Evolutionary conservation across 2,888 invertebrate species (phyloP), one percentile per base, ranked within the genome.

Genomic region (Ctena decussata): DNA sequence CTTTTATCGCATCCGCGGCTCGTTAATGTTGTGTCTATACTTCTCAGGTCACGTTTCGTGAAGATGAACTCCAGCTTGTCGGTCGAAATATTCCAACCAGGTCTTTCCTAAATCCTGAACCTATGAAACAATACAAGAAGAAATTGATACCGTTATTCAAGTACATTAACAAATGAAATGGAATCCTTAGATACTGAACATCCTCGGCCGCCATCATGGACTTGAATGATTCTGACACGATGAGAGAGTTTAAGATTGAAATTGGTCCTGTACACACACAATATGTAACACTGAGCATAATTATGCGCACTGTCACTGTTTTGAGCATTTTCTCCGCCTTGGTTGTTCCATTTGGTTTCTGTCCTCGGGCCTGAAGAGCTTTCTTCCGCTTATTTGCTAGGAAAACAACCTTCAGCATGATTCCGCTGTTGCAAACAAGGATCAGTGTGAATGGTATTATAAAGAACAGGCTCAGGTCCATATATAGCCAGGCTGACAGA

Each of bases 61-160:
- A 69, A 1, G 85, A 77, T 18, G 82, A 84, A 6, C 81, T 70
- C 37, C 88, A 49, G n/a, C 84, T 84, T 30, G 79, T 69, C 15
- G 82, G 74, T 53, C 81, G 69, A 49, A 89, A 80, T 32, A 90
- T 80, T 11, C 89, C 84, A 11, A 81, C 69, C n/a, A 90, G 81
- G 35, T 90, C 90, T 37, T 84, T 82, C 35, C 90, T 72, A 57
- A 90, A 90, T 0, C 87, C 84, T 0, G 82, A 84, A 0, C 87
- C 89, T 44, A 87, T 89, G 69, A 87, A 53, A 77, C 89, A 87
- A 60, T 90, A 90, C 32, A 89, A 30, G 6, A 89, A 57, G 35
- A 89, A 90, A 71, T 90, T 90, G 24, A 87, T 75, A 0, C 87
- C 83, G 74, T 90, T 90, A 70, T 90, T 90, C 8, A 87, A 24